phyloP scores from a whole-genome alignment of 1,140 invertebrate genomes.

The Diachasmimorpha longicaudata region DNA sequence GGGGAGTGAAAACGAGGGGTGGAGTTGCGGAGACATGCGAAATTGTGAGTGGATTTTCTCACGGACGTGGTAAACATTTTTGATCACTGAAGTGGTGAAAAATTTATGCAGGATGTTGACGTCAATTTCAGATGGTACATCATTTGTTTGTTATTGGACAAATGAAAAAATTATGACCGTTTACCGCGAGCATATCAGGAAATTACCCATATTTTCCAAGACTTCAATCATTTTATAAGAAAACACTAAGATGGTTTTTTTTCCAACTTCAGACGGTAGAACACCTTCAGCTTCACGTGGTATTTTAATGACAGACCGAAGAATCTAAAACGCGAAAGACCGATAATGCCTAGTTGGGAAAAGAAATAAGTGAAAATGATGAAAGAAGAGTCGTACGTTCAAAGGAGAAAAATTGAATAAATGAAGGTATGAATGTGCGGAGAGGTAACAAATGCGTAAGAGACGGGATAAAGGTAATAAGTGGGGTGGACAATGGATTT shows the following conservation, averaged over 20 bases:
- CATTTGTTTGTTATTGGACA: neutral
- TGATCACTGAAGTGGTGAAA: neutral
- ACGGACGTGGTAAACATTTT: neutral
- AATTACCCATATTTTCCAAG: too few relatives aligned
- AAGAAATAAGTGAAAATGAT: constrained; percentile 6
- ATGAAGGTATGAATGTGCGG: neutral
- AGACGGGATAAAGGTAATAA: neutral
- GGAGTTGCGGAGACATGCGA: constrained; percentile 3
- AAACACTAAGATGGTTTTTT: neutral
- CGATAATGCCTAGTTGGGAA: neutral
- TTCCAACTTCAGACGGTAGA: neutral
- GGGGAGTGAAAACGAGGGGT: neutral
- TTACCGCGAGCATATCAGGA: too few relatives aligned
- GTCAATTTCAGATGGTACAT: too few relatives aligned
- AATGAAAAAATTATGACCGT: too few relatives aligned
- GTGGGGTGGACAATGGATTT: constrained; percentile 32
- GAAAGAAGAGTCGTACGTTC: neutral
- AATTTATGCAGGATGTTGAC: neutral
- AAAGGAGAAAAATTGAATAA: constrained; percentile 5
- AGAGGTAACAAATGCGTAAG: constrained; percentile 16
- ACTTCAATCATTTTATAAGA: neutral
- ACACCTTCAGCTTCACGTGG: neutral
- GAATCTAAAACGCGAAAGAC: constrained; percentile 10
- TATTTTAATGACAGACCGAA: neutral
- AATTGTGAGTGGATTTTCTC: constrained; percentile 7